phyloP scores from a whole-genome alignment of 2,797 vertebrate species.

The Pangasius larnaudii region DNA sequence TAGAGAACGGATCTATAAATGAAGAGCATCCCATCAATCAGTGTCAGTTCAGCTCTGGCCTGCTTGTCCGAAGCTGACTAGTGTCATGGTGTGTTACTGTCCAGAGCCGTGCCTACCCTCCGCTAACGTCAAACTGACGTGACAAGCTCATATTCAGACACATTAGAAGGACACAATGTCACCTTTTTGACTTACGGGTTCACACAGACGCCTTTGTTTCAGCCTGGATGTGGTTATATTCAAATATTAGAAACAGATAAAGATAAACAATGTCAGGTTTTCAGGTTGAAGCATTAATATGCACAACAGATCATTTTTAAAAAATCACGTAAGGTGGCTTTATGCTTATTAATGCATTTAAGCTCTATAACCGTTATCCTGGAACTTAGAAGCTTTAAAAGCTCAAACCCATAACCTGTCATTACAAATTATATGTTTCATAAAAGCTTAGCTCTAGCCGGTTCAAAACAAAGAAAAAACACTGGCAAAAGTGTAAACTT shows the following conservation, averaged over 20 bases:
- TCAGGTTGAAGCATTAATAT: neutral
- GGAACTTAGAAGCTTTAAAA: too few relatives aligned
- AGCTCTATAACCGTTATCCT: neutral
- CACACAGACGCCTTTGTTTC: constrained; percentile 61
- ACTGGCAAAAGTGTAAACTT: too few relatives aligned
- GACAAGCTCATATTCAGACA: constrained; percentile 90
- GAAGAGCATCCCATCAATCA: constrained; percentile 95
- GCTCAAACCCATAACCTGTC: too few relatives aligned
- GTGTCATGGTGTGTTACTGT: constrained; percentile 97
- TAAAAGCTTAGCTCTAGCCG: too few relatives aligned
- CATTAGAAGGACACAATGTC: constrained; percentile 89
- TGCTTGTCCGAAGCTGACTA: constrained; percentile 88
- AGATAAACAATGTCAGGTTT: neutral
- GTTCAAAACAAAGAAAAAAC: too few relatives aligned
- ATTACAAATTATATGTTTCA: too few relatives aligned
- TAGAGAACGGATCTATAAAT: constrained; percentile 85
- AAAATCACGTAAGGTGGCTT: neutral
- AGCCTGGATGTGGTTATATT: constrained; percentile 2
- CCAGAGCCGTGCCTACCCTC: constrained; percentile 84
- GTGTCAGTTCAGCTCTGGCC: constrained; percentile 90
- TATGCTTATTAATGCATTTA: neutral
- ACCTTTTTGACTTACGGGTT: constrained; percentile 84
- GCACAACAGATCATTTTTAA: too few relatives aligned
- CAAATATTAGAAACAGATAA: neutral
- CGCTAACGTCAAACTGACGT: constrained; percentile 89